Base-by-base conservation (phyloP, 2,797 vertebrate species). In the Chiroxiphia lanceolata region DNA sequence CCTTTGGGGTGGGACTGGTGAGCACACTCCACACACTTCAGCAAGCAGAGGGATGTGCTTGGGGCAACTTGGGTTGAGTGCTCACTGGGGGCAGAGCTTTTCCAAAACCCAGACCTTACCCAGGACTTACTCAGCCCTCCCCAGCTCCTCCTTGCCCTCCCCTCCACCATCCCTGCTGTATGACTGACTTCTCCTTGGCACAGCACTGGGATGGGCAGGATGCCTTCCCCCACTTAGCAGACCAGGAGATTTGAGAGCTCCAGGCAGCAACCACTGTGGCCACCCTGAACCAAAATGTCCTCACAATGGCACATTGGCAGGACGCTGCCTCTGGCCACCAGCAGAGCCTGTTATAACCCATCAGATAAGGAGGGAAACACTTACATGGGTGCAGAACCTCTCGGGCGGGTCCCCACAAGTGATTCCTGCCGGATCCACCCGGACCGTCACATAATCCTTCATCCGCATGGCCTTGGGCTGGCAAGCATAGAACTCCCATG, bases 351-450 rank as follows among this genome's bases (percentile, higher is more conserved):
- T 57, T 25, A 12, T 1, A 74, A 64, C 31, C 17, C 27, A 21
- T 34, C 20, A 42, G 29, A 36, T 1, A 67, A 77, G 42, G 51
- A 53, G 20, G 31, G 26, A 34, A 51, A 53, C 84, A 98, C 99
- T 99, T 97, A 99, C 99, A 57, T 99, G 98, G n/a, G 99, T 99
- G 98, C 99, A 99, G 98, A 99, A 99, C 87, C 98, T 98, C 98
- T 99, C 99, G 0, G 99, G 99, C 0, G 99, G 99, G 92, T 99
- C 98, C 57, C 99, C 99, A 8, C 99, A 99, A 0, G 99, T 99
- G 97, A 99, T 99, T 84, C 99, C 99, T 1, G 98, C 97, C 1
- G 99, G 99, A 27, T 99, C 99, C 96, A 99, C 99, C 84, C 98
- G 98, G 88, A 99, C 99, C 3, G 98, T 98, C 97, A 99, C 98